Percentiles rank a stretch among this genome's conserved stretches.
Evolutionary conservation across 2,888 invertebrate genomes (phyloP).

Genomic region (Himalopsyche tibetana): DNA sequence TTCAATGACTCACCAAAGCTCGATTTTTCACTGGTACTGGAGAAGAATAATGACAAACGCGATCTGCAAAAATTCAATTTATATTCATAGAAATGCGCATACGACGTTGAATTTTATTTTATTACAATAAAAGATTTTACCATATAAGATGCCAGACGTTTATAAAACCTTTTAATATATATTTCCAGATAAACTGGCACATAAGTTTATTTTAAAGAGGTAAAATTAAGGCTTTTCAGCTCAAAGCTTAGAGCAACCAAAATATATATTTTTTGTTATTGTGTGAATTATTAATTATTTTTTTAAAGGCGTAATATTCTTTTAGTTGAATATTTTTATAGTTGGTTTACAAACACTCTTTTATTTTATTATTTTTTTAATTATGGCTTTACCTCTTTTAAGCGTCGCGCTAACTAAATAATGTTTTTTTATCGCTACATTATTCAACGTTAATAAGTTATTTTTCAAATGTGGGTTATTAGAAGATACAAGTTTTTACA

Average conservation of each 20-base stretch:
- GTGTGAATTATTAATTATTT: too few relatives aligned
- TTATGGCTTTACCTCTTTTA: too few relatives aligned
- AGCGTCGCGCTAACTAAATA: too few relatives aligned
- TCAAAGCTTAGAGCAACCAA: neutral
- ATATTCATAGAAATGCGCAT: constrained; percentile 44
- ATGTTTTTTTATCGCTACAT: too few relatives aligned
- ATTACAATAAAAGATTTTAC: neutral
- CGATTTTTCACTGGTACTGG: neutral
- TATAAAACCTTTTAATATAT: neutral
- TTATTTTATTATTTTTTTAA: too few relatives aligned
- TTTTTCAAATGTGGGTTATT: too few relatives aligned
- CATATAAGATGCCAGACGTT: neutral
- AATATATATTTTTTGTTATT: too few relatives aligned
- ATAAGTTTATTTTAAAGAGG: neutral
- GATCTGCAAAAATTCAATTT: constrained; percentile 36
- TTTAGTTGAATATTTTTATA: too few relatives aligned
- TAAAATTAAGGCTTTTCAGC: neutral
- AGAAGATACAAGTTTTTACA: too few relatives aligned
- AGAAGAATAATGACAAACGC: constrained; percentile 44
- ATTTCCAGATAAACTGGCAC: neutral
- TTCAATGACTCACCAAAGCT: neutral
- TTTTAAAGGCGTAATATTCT: too few relatives aligned
- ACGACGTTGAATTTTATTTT: constrained; percentile 32
- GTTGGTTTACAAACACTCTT: too few relatives aligned
- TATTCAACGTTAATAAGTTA: too few relatives aligned